Evolutionary conservation across 2,888 invertebrate species (phyloP), one percentile per base, ranked within the genome.

Genomic region (Aleiodes alternator): DNA sequence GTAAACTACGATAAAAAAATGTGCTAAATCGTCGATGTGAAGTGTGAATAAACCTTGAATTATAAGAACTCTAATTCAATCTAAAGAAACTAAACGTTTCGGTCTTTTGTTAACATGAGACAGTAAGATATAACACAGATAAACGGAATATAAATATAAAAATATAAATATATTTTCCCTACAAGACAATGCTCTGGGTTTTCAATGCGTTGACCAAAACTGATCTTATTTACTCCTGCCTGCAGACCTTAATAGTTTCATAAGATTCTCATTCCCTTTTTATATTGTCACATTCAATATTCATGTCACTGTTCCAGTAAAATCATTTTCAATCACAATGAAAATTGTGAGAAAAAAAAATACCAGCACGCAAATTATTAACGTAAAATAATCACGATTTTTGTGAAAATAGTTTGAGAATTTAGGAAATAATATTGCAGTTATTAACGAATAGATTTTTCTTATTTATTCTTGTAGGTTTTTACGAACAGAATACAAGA

Each of bases 401-500:
- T 14, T 38, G 61, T 12, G 14, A 43, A n/a, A 61, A 31, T 43
- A 31, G 9, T 61, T 11, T 61, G 43, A 34, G 5, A 43, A 38
- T 55, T 55, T n/a, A n/a, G 53, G 8, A 14, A 14, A 38, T 14
- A 38, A 14, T 11, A 64, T 43, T 12, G 43, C n/a, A 48, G 31
- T 64, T 48, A 64, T 16, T 64, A n/a, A 57, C 43, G 70, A 55
- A 57, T 70, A 70, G 56, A 56, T 56, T 9, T 53, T 51, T 53
- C 14, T 14, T 8, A n/a, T 53, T 34, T 31, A 23, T 11, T 51
- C 51, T 85, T 87, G 23, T 83, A 89, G 89, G 89, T n/a, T 89
- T 89, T 81, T 88, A 89, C 81, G 89, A 89, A 79, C 88, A 89
- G 76, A 87, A 85, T 76, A 84, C 86, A 7, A 82, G 89, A 72